phyloP scores from a whole-genome alignment of 2,113 vertebrate genomes.

The Clarias batrachus region DNA sequence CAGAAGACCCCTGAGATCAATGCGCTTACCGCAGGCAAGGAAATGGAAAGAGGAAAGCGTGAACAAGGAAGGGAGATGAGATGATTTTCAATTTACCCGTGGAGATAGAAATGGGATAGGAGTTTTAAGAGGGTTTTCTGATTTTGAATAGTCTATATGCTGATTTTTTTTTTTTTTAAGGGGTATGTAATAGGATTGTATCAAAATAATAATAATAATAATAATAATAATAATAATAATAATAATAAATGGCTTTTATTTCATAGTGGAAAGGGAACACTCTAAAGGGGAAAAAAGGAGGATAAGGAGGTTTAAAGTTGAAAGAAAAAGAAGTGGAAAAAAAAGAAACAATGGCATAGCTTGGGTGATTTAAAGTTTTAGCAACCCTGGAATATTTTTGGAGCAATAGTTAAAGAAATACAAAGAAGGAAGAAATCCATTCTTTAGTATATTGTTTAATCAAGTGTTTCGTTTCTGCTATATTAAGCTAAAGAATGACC shows the following conservation, averaged over 20 bases:
- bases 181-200: background rate
- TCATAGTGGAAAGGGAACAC: background rate
- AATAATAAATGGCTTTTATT: background rate
- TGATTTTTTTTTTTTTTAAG: background rate
- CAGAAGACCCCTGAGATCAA: slow-evolving; percentile 20
- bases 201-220: background rate
- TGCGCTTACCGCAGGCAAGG: slow-evolving; percentile 24
- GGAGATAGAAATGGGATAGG: background rate
- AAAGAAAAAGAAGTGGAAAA: background rate
- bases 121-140: background rate
- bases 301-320: background rate
- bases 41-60: slow-evolving; percentile 22
- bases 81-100: background rate
- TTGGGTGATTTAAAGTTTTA: background rate
- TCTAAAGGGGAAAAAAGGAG: background rate
- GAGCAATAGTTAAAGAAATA: no score
- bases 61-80: background rate
- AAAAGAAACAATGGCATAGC: background rate
- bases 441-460: background rate
- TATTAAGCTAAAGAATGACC: no score
- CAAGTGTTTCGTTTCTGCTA: no score
- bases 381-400: background rate
- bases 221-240: background rate
- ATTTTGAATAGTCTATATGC: background rate
- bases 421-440: background rate